Evolutionary conservation across 2,888 invertebrate species (phyloP), one percentile per base, ranked within the genome.

Genomic region (Lasioglossum zephyrum): DNA sequence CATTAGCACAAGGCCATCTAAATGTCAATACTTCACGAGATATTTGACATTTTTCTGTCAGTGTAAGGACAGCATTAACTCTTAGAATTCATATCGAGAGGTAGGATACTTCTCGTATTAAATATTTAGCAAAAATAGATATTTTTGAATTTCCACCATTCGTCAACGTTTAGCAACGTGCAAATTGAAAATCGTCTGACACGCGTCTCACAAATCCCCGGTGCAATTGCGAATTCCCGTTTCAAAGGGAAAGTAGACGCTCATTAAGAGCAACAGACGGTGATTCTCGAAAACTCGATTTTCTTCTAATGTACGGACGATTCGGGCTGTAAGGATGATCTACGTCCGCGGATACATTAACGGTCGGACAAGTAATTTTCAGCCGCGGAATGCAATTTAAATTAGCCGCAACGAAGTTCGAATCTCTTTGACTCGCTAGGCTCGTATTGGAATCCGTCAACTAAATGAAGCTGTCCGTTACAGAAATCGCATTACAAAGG

Each of bases 381-480:
- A 70, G 31, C 13, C 79, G 26, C 47, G 66, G 73, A 75, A 79
- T 66, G 66, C 44, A 66, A 70, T 79, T 76, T 85, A 73, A 85
- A 85, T 85, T 79, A 79, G 36, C 47, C 57, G 3, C 47, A 31
- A 39, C 44, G 39, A 73, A 77, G 76, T 74, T 86, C 63, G 63
- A 75, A 79, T 80, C 80, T 74, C 85, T 80, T 80, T 85, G 85
- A 78, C 69, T 47, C 53, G 53, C 4, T 47, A 47, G 73, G 36
- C 66, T 69, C 77, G 70, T 82, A 79, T 84, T 57, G 84, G 75
- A 76, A 79, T 66, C 63, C 75, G 6, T 66, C 13, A 36, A 31
- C 57, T 70, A 84, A 84, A 84, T 83, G 84, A 75, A 78, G 63
- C 84, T 84, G 84, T 84, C 84, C 36, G 84, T 83, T 84, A 75